These are phyloP conservation scores for Galemys pyrenaicus DNA, from an alignment of 2,113 vertebrate species.

Conservation along the genomic window DNA sequence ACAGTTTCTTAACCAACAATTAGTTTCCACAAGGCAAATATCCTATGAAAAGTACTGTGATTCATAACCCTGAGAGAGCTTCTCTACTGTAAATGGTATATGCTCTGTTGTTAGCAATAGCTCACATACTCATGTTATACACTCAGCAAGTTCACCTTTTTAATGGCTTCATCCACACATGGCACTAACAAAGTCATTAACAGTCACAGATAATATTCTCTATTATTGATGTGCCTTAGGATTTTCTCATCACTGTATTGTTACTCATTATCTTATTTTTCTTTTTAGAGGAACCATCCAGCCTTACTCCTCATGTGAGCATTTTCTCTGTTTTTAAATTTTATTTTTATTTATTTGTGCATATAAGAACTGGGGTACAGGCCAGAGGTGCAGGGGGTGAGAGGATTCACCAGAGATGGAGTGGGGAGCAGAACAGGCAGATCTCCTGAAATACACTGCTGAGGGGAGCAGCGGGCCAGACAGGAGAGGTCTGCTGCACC, in stretches of 20 bases:
- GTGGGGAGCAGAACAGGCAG: too few relatives aligned
- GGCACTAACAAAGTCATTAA: neutral
- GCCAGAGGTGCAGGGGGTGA: too few relatives aligned
- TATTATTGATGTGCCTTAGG: neutral
- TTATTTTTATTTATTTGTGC: too few relatives aligned
- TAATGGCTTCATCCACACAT: neutral
- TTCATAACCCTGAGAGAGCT: neutral
- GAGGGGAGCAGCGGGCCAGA: too few relatives aligned
- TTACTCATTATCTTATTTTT: neutral
- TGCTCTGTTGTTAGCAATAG: neutral
- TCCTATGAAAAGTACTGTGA: neutral
- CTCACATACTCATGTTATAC: neutral
- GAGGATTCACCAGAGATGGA: too few relatives aligned
- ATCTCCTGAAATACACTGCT: too few relatives aligned
- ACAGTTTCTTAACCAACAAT: neutral
- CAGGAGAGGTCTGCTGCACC: too few relatives aligned
- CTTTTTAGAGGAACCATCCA: neutral
- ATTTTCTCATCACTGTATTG: neutral
- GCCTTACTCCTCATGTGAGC: neutral
- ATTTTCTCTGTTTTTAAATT: neutral
- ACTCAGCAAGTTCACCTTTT: neutral
- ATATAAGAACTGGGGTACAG: too few relatives aligned
- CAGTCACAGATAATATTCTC: neutral
- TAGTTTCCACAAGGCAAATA: conserved; percentile 29
- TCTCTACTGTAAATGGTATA: neutral